phyloP scores from a whole-genome alignment of 2,113 vertebrate species.

The Ancistrus triradiatus region DNA sequence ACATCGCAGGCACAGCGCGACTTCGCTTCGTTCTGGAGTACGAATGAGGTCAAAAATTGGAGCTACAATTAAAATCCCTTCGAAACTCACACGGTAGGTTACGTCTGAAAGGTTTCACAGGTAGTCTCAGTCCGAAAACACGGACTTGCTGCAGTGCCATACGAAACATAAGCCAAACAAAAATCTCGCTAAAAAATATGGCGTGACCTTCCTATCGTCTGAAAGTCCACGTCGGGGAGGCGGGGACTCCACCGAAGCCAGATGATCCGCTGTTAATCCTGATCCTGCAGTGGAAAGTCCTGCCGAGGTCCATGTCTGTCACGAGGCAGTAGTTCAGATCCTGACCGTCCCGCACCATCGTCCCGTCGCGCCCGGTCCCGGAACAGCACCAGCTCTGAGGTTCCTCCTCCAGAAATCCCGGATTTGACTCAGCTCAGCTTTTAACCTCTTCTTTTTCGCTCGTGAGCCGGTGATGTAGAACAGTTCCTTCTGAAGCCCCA shows the following conservation, averaged over 20 bases:
- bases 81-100: conserved; percentile 36
- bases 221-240: background rate
- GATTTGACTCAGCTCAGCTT: conserved; percentile 55
- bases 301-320: conserved; percentile 77
- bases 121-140: conserved; percentile 41
- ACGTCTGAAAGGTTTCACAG: conserved; percentile 57
- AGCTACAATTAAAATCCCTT: conserved; percentile 44
- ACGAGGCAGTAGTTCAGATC: conserved; percentile 70
- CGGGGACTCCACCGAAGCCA: conserved; percentile 45
- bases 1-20: too few species aligned
- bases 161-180: conserved; percentile 8
- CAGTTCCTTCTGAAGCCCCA: conserved; percentile 52
- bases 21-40: too few species aligned
- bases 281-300: conserved; percentile 61
- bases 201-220: too few species aligned
- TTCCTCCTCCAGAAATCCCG: conserved; percentile 4
- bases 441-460: conserved; percentile 62
- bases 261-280: conserved; percentile 45
- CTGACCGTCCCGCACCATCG: conserved; percentile 77
- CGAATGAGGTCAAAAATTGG: conserved; percentile 12
- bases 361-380: conserved; percentile 71
- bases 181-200: too few species aligned
- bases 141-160: conserved; percentile 56
- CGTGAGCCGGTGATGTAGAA: conserved; percentile 52
- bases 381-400: conserved; percentile 29